phyloP scores from a whole-genome alignment of 1,140 invertebrate species.

The Caerostris darwini region DNA sequence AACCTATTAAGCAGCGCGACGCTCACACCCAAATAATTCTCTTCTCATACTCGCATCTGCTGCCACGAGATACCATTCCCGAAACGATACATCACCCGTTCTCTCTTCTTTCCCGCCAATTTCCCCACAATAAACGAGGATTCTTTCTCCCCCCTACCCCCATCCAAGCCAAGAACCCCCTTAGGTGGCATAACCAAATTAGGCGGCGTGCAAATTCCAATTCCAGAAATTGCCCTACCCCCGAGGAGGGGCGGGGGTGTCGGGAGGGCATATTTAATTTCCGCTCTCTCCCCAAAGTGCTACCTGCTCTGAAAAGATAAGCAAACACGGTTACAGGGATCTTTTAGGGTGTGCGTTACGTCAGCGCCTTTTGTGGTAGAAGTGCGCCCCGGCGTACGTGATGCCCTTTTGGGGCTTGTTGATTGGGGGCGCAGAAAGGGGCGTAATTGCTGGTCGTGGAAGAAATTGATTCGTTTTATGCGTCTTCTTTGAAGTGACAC shows the following conservation, averaged over 20 bases:
- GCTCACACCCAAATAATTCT: no score
- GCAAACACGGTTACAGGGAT: neutral
- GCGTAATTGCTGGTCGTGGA: no score
- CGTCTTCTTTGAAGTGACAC: no score
- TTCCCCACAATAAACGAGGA: neutral
- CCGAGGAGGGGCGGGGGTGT: neutral
- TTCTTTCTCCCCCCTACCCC: neutral
- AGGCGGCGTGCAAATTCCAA: neutral
- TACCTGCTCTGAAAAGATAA: neutral
- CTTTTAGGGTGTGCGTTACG: neutral
- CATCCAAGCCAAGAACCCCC: neutral
- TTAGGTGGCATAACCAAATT: neutral
- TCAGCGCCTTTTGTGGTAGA: neutral
- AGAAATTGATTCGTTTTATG: no score
- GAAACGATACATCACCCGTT: neutral
- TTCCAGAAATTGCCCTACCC: neutral
- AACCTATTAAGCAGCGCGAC: no score
- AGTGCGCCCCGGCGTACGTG: neutral
- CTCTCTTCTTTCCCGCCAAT: neutral
- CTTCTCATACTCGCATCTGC: no score
- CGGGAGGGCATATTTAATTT: neutral
- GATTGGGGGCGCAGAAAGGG: no score
- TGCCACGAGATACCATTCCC: neutral
- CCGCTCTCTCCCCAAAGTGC: neutral
- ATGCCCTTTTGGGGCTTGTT: no score